These are phyloP conservation scores for Melieria omissa DNA, from an alignment of 2,888 invertebrate species.

Conservation along the genomic window DNA sequence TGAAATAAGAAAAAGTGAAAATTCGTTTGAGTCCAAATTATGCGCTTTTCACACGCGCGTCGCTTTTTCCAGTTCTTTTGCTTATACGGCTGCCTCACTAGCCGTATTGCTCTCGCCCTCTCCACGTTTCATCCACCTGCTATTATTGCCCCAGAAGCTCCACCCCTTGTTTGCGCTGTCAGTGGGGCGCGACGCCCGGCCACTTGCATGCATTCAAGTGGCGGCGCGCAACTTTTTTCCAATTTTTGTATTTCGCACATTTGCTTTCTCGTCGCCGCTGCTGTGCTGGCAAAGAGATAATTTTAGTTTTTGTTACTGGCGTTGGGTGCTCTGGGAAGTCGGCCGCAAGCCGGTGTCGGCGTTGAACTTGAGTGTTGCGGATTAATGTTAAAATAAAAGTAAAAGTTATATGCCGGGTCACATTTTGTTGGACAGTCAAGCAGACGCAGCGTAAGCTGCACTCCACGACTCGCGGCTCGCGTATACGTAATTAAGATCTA, in stretches of 20 bases:
- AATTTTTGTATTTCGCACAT: background rate
- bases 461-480: no score
- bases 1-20: slow-evolving; percentile 54
- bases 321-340: no score
- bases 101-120: no score
- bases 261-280: background rate
- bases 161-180: background rate
- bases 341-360: slow-evolving; percentile 5
- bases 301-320: no score
- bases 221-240: background rate
- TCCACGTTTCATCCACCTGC: no score
- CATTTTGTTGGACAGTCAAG: slow-evolving; percentile 38
- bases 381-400: slow-evolving; percentile 50
- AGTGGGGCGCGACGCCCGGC: background rate
- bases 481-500: no score
- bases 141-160: no score
- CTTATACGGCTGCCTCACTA: no score
- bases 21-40: slow-evolving; percentile 60
- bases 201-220: background rate
- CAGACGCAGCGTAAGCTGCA: background rate
- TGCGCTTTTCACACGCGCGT: slow-evolving; percentile 60
- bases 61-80: background rate
- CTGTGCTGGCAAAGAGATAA: background rate
- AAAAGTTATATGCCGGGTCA: slow-evolving; percentile 53
- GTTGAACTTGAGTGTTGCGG: slow-evolving; percentile 57